A percentile compares a stretch with the other conserved stretches of the same genome.
Evolutionary conservation across 2,113 vertebrate species (phyloP).

Genomic region (Nycticorax nycticorax): DNA sequence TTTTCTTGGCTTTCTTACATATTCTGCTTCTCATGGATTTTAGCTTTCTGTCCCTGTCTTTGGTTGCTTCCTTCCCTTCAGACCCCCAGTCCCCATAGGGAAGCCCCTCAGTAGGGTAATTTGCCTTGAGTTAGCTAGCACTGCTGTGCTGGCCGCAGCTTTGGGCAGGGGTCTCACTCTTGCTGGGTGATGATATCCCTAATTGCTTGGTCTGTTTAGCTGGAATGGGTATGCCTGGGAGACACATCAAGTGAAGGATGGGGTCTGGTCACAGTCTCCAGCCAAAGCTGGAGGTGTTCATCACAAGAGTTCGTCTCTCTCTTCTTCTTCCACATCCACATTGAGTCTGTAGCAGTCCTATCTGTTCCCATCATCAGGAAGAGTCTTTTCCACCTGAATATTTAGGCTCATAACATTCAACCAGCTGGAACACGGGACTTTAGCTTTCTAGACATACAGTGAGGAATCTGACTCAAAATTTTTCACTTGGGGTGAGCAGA

Average conservation of each 20-base stretch:
- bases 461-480: not conserved
- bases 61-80: not conserved
- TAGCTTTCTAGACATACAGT: not conserved
- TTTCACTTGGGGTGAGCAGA: not conserved
- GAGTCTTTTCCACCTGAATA: not conserved
- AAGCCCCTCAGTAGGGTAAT: not conserved
- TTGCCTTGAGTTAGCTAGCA: not conserved
- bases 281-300: not conserved
- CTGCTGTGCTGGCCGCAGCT: not conserved
- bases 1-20: not conserved
- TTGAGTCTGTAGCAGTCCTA: rapidly evolving
- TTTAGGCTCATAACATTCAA: not conserved
- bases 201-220: not conserved
- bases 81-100: not conserved
- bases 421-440: not conserved
- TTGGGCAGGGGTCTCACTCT: not conserved
- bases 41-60: not conserved
- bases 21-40: not conserved
- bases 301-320: not conserved
- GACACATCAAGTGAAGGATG: not conserved
- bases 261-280: not conserved
- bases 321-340: not conserved
- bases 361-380: not conserved
- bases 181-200: not conserved
- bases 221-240: not conserved